Evolutionary conservation across 2,888 invertebrate species (phyloP).

Genomic region (Heteromurus nitidus): DNA sequence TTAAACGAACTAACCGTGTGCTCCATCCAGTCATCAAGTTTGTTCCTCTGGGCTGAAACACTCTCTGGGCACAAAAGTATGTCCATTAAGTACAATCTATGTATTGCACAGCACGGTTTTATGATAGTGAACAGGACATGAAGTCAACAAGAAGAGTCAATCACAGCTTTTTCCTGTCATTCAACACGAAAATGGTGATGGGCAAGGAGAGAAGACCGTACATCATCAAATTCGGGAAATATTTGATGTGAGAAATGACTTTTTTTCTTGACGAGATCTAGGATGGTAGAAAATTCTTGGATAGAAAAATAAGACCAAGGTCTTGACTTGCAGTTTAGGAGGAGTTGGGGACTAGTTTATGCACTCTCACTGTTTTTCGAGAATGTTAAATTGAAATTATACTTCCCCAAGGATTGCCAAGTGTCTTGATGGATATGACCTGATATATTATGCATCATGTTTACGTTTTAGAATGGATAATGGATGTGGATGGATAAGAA

Average conservation of each 20-base stretch:
- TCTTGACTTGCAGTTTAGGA: slow-evolving; percentile 42
- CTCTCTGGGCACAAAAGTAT: no score
- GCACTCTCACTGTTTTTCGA: slow-evolving; percentile 28
- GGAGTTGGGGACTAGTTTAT: slow-evolving; percentile 15
- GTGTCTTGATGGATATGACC: neutral
- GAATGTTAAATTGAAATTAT: neutral
- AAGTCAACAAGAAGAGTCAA: slow-evolving; percentile 2
- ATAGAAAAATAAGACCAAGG: slow-evolving; percentile 42
- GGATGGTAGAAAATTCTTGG: slow-evolving; percentile 31
- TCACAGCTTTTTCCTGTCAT: slow-evolving; percentile 24
- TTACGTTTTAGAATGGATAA: neutral
- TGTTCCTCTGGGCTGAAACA: no score
- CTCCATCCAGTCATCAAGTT: neutral
- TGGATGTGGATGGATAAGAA: neutral
- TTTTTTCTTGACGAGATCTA: slow-evolving; percentile 59
- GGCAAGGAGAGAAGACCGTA: slow-evolving; percentile 33
- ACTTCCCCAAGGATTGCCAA: neutral
- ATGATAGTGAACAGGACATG: neutral
- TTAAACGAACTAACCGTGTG: neutral
- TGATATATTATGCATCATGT: no score
- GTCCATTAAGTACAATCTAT: no score
- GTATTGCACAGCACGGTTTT: no score
- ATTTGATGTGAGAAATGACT: slow-evolving; percentile 72
- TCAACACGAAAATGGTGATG: slow-evolving; percentile 45
- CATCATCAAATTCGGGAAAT: slow-evolving; percentile 33